These are phyloP conservation scores for Parnassius smintheus DNA, from an alignment of 2,888 invertebrate species.

Conservation along the genomic window DNA sequence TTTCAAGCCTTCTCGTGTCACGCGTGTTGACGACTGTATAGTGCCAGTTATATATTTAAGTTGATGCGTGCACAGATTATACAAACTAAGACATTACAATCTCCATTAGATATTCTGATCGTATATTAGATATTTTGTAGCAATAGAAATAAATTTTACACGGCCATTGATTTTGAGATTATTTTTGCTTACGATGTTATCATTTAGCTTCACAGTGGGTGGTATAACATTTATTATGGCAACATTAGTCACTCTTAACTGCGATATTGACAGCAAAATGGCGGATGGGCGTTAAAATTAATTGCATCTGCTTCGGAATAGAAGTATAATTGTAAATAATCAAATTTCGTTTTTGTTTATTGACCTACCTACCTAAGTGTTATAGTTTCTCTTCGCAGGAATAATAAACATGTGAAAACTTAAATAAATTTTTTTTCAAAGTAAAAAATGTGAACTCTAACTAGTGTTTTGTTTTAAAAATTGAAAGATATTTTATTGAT, in stretches of 20 bases:
- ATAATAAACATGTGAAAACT: neutral
- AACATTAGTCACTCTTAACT: conserved; percentile 23
- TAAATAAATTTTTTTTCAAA: too few species aligned
- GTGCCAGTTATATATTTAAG: conserved; percentile 9
- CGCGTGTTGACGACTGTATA: conserved; percentile 23
- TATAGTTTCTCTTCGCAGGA: neutral
- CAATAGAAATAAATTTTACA: conserved; percentile 5
- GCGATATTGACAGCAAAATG: conserved; percentile 24
- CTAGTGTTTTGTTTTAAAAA: too few species aligned
- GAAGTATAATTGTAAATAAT: conserved; percentile 12
- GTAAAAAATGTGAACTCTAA: too few species aligned
- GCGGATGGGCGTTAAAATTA: conserved; percentile 19
- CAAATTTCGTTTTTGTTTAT: conserved; percentile 4
- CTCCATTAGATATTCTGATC: neutral
- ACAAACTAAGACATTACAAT: conserved; percentile 6
- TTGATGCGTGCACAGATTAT: conserved; percentile 22
- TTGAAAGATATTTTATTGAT: too few species aligned
- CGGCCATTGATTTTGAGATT: neutral
- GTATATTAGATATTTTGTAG: conserved; percentile 5
- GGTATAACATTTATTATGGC: conserved; percentile 17
- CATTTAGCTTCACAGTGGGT: conserved; percentile 12
- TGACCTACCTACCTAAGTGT: neutral
- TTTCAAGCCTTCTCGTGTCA: conserved; percentile 13
- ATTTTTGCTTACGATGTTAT: neutral
- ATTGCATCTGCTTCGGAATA: conserved; percentile 10